These are phyloP conservation scores for Aphelenchoides fujianensis DNA, from an alignment of 1,140 invertebrate genomes.

Conservation along the genomic window DNA sequence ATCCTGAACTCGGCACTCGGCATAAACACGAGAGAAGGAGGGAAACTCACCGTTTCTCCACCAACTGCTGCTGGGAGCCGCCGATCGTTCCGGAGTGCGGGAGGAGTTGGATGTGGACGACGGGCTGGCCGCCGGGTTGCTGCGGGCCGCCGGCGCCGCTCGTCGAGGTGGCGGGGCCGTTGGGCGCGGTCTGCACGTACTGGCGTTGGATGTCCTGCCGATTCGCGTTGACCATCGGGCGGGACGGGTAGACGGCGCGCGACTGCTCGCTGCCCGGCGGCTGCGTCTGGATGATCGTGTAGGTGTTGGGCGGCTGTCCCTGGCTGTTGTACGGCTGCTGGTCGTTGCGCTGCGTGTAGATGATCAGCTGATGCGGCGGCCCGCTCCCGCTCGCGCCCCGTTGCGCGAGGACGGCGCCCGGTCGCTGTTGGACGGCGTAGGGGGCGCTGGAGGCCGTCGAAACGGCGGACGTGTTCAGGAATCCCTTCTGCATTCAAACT, in stretches of 20 bases:
- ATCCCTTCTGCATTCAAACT: too few relatives aligned
- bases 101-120: background rate
- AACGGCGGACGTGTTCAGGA: too few relatives aligned
- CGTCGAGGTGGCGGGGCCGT: background rate
- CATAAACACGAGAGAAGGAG: background rate
- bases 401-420: background rate
- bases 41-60: background rate
- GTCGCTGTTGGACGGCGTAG: background rate
- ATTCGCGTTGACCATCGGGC: background rate
- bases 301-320: background rate
- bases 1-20: background rate
- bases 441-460: background rate
- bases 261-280: background rate
- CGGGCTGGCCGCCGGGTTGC: background rate
- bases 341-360: constrained; percentile 1
- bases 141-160: background rate
- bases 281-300: constrained; percentile 2
- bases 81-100: background rate
- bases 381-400: background rate
- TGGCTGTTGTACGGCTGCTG: constrained; percentile 3
- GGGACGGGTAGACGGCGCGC: background rate
- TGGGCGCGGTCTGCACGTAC: background rate
- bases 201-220: constrained; percentile 6
- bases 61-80: background rate
- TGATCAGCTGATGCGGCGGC: background rate